Conservation (phyloP, 2,888 invertebrate species). For the Automeris io region DNA sequence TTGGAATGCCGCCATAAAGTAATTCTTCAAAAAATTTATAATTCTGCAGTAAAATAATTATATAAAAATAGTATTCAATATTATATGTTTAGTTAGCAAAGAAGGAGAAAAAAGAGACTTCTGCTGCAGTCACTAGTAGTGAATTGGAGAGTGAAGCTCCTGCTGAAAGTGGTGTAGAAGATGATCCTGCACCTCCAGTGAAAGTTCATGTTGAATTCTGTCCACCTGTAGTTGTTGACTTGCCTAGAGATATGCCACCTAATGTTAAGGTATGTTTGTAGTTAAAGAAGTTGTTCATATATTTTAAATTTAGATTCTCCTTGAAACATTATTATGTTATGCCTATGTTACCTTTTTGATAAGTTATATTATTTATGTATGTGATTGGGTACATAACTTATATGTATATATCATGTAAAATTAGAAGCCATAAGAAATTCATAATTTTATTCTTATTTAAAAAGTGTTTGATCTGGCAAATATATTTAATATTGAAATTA, state of each 20-base stretch:
- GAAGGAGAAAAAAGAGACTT: conserved; percentile 64
- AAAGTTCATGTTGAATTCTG: conserved; percentile 81
- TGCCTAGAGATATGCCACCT: conserved; percentile 68
- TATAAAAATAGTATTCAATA: conserved; percentile 1
- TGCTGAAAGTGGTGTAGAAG: conserved; percentile 64
- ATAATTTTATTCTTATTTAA: too few relatives aligned
- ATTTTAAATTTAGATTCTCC: too few relatives aligned
- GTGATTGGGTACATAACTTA: too few relatives aligned
- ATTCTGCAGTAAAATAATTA: conserved; percentile 3
- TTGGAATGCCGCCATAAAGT: background rate
- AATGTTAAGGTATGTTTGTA: conserved; percentile 61
- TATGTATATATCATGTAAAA: too few relatives aligned
- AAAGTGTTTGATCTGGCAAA: too few relatives aligned
- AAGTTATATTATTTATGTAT: too few relatives aligned
- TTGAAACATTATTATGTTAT: too few relatives aligned
- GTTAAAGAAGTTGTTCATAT: too few relatives aligned
- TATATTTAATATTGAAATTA: too few relatives aligned
- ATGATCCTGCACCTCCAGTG: conserved; percentile 41
- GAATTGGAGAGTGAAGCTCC: conserved; percentile 66
- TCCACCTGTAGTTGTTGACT: conserved; percentile 80
- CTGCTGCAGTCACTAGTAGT: conserved; percentile 47
- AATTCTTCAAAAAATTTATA: background rate
- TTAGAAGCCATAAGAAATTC: too few relatives aligned
- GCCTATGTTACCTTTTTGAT: too few relatives aligned
- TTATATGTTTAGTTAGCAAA: conserved; percentile 48